Conservation (phyloP, 2,888 invertebrate species). For the Agapostemon virescens region DNA sequence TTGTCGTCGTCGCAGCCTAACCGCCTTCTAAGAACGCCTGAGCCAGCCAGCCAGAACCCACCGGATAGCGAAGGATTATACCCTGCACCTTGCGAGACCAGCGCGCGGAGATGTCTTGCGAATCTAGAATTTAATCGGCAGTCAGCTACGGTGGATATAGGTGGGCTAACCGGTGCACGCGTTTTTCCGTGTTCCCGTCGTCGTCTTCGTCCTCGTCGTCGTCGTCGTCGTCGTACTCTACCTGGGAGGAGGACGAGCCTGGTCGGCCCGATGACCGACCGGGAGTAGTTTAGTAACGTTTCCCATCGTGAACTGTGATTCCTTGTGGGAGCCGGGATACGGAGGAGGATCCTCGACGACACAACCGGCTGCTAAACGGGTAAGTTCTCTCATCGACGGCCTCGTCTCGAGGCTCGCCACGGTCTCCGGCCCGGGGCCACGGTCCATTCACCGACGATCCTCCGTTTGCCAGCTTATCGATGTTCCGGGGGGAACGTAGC, state of each 20-base stretch:
- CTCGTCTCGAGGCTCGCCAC: too few species aligned
- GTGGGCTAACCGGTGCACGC: background rate
- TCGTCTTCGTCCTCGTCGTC: background rate
- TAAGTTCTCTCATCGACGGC: conserved; percentile 34
- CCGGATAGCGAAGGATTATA: conserved; percentile 4
- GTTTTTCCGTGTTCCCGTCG: background rate
- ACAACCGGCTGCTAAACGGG: conserved; percentile 46
- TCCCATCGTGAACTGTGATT: conserved; percentile 63
- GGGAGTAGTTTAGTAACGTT: conserved; percentile 46
- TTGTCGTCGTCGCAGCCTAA: background rate
- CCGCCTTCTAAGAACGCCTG: too few species aligned
- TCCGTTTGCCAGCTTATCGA: background rate
- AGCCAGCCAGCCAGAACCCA: conserved; percentile 16
- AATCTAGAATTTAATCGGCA: conserved; percentile 13
- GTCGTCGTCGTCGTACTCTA: background rate
- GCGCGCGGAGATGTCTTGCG: conserved; percentile 35
- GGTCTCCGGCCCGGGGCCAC: conserved; percentile 1
- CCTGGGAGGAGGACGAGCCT: conserved; percentile 8
- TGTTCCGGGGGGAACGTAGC: background rate
- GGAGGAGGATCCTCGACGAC: conserved; percentile 28
- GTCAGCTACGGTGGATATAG: background rate
- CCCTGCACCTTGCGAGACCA: background rate
- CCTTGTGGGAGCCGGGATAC: conserved; percentile 50
- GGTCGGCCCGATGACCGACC: conserved; percentile 46
- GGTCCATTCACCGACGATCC: background rate